Conservation (phyloP, 2,888 invertebrate genomes). For the Onthophagus sagittarius region DNA sequence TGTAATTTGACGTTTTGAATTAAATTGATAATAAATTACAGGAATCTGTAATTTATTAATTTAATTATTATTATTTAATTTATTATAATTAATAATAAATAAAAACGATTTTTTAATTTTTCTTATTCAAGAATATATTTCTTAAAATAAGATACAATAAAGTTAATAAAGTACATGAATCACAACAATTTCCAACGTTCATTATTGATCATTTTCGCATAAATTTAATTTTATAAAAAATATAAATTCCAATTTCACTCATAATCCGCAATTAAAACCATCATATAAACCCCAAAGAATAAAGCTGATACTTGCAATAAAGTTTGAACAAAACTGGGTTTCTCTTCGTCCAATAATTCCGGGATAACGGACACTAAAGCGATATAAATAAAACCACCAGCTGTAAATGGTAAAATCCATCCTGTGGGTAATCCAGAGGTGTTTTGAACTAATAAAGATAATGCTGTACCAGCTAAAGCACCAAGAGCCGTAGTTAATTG, state of each 20-base stretch:
- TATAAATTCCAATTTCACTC: constrained; percentile 50
- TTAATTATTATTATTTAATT: no score
- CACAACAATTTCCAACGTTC: no score
- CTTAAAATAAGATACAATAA: no score
- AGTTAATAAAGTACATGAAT: no score
- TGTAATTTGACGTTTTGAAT: neutral
- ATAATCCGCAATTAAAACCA: constrained; percentile 87
- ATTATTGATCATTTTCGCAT: no score
- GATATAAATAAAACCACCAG: constrained; percentile 99
- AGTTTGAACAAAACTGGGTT: constrained; percentile 75
- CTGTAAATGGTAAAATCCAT: constrained; percentile 96
- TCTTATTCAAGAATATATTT: no score
- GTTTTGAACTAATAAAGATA: constrained; percentile 76
- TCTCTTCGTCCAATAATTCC: constrained; percentile 86
- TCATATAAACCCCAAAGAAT: constrained; percentile 87
- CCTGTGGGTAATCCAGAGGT: constrained; percentile 66
- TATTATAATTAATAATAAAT: no score
- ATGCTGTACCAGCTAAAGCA: constrained; percentile 87
- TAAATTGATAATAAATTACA: neutral
- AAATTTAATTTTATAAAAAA: neutral
- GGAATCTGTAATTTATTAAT: neutral
- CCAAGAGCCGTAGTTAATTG: constrained; percentile 94
- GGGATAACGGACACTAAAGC: constrained; percentile 99
- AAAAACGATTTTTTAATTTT: no score
- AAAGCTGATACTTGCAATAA: constrained; percentile 87